These are phyloP conservation scores for Acromyrmex charruanus DNA, from an alignment of 1,140 invertebrate species.

Conservation along the genomic window DNA sequence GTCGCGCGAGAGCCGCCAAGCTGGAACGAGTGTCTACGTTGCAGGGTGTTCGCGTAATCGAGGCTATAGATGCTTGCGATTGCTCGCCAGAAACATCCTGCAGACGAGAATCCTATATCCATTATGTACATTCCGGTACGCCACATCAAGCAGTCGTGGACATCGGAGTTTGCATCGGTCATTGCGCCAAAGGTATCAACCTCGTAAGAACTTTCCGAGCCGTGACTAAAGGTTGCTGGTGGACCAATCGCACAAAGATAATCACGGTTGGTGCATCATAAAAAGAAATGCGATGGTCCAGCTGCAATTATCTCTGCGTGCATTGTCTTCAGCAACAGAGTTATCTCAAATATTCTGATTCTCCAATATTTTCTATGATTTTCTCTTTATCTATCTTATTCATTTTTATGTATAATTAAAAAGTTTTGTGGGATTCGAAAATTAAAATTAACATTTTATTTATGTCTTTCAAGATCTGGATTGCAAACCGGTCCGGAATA, in stretches of 20 bases:
- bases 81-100: constrained; percentile 83
- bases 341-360: background rate
- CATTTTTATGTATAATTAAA: background rate
- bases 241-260: background rate
- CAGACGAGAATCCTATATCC: constrained; percentile 81
- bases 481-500: constrained; percentile 85
- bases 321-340: background rate
- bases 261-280: no score
- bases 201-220: background rate
- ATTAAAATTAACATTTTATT: constrained; percentile 12
- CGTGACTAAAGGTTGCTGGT: background rate
- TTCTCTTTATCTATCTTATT: background rate
- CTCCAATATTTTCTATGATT: background rate
- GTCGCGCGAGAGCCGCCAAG: constrained; percentile 81
- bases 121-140: constrained; percentile 85
- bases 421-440: background rate
- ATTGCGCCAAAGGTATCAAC: constrained; percentile 80
- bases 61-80: constrained; percentile 85
- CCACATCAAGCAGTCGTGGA: constrained; percentile 86
- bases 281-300: background rate
- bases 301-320: background rate
- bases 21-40: constrained; percentile 85
- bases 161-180: constrained; percentile 85
- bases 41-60: constrained; percentile 84
- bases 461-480: constrained; percentile 75